A percentile compares a stretch with the other conserved stretches of the same genome.
Conservation (phyloP, 2,888 invertebrate genomes). For the Himalopsyche anomala region DNA sequence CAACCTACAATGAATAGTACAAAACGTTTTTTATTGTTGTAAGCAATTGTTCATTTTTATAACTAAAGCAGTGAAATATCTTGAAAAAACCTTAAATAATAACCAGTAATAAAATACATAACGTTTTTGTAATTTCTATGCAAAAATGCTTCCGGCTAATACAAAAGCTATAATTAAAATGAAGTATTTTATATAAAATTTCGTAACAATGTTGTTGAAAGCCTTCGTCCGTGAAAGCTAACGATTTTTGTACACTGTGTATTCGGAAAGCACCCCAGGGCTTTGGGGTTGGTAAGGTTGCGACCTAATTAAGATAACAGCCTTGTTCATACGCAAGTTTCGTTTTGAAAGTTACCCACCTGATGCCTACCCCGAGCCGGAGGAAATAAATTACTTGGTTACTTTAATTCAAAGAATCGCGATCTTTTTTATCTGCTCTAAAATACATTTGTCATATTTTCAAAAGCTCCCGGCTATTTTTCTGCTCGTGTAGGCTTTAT, state of each 20-base stretch:
- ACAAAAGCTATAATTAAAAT: too few relatives aligned
- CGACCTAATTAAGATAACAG: conserved; percentile 31
- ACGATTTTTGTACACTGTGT: not conserved
- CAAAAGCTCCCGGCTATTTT: not conserved
- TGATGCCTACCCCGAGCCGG: not conserved
- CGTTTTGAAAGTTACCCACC: conserved; percentile 8
- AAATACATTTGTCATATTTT: conserved; percentile 27
- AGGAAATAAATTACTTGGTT: conserved; percentile 22
- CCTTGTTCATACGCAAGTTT: conserved; percentile 26
- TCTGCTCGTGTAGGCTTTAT: conserved; percentile 5
- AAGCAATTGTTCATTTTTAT: too few relatives aligned
- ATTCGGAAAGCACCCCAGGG: conserved; percentile 31
- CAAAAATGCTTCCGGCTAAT: too few relatives aligned
- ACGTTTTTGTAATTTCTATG: too few relatives aligned
- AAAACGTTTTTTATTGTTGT: too few relatives aligned
- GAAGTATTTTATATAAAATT: too few relatives aligned
- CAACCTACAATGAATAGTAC: too few relatives aligned
- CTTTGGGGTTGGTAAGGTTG: conserved; percentile 22
- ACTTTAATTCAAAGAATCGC: conserved; percentile 16
- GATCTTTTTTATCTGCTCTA: conserved; percentile 2
- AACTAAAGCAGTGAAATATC: too few relatives aligned
- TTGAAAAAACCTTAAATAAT: too few relatives aligned
- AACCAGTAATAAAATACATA: too few relatives aligned
- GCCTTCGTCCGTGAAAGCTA: not conserved
- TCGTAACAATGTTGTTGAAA: too few relatives aligned